These are phyloP conservation scores for Pterocles gutturalis DNA, from an alignment of 2,113 vertebrate genomes.

Conservation along the genomic window DNA sequence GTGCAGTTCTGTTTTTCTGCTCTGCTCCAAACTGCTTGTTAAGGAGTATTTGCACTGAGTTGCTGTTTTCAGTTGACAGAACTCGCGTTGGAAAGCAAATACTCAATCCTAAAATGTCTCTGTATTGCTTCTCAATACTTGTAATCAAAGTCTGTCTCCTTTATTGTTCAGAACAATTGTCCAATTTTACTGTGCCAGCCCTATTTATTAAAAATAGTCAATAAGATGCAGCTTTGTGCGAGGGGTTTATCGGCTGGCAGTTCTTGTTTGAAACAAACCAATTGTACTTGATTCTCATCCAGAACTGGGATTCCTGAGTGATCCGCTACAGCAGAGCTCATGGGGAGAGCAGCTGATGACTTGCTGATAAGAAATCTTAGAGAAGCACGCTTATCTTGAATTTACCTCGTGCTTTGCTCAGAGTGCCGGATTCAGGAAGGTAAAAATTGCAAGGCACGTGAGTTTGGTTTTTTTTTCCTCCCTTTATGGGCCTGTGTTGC, in stretches of 20 bases:
- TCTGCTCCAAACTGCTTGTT: constrained; percentile 10
- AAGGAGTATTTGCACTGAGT: neutral
- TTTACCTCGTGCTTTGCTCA: neutral
- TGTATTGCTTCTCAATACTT: neutral
- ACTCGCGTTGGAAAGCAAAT: neutral
- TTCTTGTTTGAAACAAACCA: constrained; percentile 10
- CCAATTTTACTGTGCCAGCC: constrained; percentile 30
- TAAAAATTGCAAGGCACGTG: neutral
- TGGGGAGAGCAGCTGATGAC: neutral
- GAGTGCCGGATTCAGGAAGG: neutral
- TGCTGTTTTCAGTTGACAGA: constrained; percentile 33
- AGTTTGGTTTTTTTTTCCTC: neutral
- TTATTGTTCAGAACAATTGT: constrained; percentile 3
- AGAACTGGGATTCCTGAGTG: constrained; percentile 23
- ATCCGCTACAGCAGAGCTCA: constrained; percentile 18
- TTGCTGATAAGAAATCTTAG: neutral
- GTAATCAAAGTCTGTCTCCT: constrained; percentile 36
- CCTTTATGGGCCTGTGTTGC: fast-evolving
- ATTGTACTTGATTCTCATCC: constrained; percentile 20
- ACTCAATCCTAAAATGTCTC: neutral
- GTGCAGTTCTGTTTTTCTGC: neutral
- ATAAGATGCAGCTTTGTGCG: neutral
- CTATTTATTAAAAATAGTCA: constrained; percentile 57
- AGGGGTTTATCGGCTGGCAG: neutral
- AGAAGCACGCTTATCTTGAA: neutral